Conservation (phyloP, 2,888 invertebrate genomes). For the Euzetes globulus region DNA sequence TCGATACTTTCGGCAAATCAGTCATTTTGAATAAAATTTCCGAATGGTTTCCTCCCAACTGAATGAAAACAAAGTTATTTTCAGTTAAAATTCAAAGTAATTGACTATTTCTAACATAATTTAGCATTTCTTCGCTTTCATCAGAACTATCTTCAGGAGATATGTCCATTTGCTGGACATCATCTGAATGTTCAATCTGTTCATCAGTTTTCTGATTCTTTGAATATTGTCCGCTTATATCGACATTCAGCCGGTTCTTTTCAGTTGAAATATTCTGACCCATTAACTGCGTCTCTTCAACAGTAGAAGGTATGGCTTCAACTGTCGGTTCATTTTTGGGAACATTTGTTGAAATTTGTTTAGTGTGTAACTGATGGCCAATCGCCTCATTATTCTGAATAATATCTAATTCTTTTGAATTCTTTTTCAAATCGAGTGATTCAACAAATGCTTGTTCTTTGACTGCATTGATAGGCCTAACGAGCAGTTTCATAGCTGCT, state of each 20-base stretch:
- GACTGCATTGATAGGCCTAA: background rate
- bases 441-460: conserved; percentile 28
- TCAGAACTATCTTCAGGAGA: background rate
- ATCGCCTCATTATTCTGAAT: background rate
- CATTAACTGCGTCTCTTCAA: no score
- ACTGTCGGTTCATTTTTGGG: no score
- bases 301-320: no score
- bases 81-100: background rate
- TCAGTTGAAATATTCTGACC: no score
- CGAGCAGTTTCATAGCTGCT: conserved; percentile 57
- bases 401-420: no score
- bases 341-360: no score
- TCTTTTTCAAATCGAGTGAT: conserved; percentile 26
- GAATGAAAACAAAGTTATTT: background rate
- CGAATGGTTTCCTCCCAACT: conserved; percentile 12
- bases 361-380: no score
- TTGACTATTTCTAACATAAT: conserved; percentile 7
- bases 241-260: no score
- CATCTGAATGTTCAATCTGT: background rate
- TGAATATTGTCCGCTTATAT: background rate
- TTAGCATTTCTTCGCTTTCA: background rate
- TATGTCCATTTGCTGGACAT: conserved; percentile 5
- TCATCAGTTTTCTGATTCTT: background rate
- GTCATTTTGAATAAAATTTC: conserved; percentile 28
- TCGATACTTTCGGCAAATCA: conserved; percentile 16